Percentiles rank a stretch among this genome's conserved stretches.
Evolutionary conservation across 2,113 vertebrate species (phyloP).

Genomic region (Podarcis muralis): DNA sequence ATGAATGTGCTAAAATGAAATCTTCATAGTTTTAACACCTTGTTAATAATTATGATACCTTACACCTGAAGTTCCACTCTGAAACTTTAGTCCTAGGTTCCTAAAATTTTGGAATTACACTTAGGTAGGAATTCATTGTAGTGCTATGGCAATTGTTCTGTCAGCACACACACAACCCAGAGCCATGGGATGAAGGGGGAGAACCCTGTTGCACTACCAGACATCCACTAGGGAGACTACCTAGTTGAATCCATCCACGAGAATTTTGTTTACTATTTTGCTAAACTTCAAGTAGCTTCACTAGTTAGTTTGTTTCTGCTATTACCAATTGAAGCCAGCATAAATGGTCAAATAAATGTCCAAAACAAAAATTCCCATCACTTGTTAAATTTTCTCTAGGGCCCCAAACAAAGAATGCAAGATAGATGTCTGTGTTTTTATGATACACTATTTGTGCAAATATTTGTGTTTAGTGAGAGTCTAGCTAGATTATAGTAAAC

Average conservation of each 20-base stretch:
- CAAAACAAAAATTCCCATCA: neutral
- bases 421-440: neutral
- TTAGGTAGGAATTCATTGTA: too few relatives aligned
- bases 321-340: neutral
- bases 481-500: neutral
- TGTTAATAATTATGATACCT: neutral
- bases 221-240: too few relatives aligned
- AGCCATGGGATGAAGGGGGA: too few relatives aligned
- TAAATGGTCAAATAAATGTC: neutral
- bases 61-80: neutral
- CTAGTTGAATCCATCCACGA: neutral
- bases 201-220: too few relatives aligned
- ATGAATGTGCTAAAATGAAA: constrained; percentile 4
- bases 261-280: neutral
- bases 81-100: neutral
- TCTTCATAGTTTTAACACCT: neutral
- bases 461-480: neutral
- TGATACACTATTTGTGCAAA: neutral
- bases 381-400: neutral
- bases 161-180: too few relatives aligned
- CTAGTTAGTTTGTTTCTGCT: neutral
- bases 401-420: neutral
- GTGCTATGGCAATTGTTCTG: too few relatives aligned
- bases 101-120: neutral
- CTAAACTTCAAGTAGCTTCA: neutral